Conservation (phyloP, 1,140 invertebrate species). For the Amyelois transitella region DNA sequence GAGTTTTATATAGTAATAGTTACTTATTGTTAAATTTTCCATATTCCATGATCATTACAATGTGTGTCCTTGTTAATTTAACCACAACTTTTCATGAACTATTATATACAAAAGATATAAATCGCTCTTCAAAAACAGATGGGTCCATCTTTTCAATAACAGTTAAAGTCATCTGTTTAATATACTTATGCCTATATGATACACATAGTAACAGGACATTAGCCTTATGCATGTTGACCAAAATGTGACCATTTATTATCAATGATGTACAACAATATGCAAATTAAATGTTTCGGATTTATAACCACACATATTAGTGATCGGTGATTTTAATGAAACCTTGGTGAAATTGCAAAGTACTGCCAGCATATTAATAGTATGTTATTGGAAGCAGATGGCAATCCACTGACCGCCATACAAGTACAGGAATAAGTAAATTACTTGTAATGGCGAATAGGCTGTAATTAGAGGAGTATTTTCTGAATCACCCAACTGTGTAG, state of each 20-base stretch:
- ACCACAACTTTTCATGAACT: too few species aligned
- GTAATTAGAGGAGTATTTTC: neutral
- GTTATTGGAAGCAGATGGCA: neutral
- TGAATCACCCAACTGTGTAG: neutral
- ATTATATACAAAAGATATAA: too few species aligned
- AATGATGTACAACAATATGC: neutral
- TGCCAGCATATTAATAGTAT: neutral
- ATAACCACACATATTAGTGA: neutral
- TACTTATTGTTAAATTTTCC: too few species aligned
- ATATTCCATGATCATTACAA: too few species aligned
- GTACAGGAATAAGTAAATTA: neutral
- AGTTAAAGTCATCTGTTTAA: too few species aligned
- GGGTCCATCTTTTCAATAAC: too few species aligned
- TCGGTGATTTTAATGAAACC: neutral
- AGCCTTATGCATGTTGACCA: neutral
- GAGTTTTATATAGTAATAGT: too few species aligned
- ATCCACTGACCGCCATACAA: neutral
- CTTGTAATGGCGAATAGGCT: neutral
- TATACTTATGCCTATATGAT: too few species aligned
- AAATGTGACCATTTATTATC: neutral
- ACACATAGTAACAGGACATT: neutral
- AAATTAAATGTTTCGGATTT: neutral
- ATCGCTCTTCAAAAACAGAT: too few species aligned
- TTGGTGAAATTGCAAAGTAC: neutral
- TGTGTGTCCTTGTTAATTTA: too few species aligned